Evolutionary conservation across 2,888 invertebrate genomes (phyloP), one percentile per base, ranked within the genome.

Genomic region (Blastobasis lacticolella): DNA sequence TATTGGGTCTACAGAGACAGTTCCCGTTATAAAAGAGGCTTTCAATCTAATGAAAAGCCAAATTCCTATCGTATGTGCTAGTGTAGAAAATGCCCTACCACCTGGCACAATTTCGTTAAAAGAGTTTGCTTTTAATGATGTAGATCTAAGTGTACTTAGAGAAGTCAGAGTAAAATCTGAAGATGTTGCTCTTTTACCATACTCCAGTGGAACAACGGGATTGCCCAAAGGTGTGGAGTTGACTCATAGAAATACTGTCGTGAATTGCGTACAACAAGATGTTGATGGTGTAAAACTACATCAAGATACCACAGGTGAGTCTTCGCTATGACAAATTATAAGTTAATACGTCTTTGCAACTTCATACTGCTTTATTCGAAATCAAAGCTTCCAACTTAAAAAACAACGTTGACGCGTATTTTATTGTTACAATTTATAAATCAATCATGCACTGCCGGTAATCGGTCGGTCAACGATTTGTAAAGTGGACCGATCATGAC

Each of bases 181-280:
- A 9, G 93, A 94, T 63, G 74, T 92, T 3, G 89, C 90, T 0
- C 71, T 94, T 38, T 66, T 96, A 58, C 95, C 94, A 0, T 96
- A 93, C 81, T 96, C 95, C 4, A 95, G 95, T 71, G 95, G 95
- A 4, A 97, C 96, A 0, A 96, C 95, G 0, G 96, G 97, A 0
- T 59, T 93, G 36, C 93, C 94, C 0, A 94, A 95, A 82, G 94
- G 93, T 5, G 94, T 94, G 0, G 88, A 91, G 65, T 69, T 94
- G 1, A 90, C 91, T 0, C 91, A 94, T 74, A 73, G 60, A 45
- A 91, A 90, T 72, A 52, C 91, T 4, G 69, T 90, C 1, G 68
- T 90, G 0, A 91, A 92, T 63, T 69, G 67, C 59, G 61, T 71
- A 52, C 86, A 86, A 47, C 81, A 82, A 48, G 72, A 73, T 54